These are phyloP conservation scores for Drosophila nigricruria DNA, from an alignment of 2,888 invertebrate genomes.

Conservation along the genomic window DNA sequence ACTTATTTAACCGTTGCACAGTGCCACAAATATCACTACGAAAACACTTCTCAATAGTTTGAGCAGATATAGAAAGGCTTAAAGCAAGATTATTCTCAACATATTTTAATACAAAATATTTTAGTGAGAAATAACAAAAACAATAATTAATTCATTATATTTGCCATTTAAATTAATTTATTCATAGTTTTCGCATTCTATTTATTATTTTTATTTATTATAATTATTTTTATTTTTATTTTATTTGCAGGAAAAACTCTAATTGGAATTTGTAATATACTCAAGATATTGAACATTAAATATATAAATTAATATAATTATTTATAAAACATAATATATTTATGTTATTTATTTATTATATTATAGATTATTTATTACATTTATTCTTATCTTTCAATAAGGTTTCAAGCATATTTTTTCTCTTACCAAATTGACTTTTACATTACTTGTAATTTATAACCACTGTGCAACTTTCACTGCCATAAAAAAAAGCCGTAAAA, in stretches of 20 bases:
- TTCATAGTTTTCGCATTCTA: not conserved
- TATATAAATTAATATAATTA: too few relatives aligned
- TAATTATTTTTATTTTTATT: not conserved
- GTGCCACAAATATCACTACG: not conserved
- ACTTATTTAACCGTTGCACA: conserved; percentile 69
- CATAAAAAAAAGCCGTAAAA: conserved; percentile 24
- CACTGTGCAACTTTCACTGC: conserved; percentile 37
- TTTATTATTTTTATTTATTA: not conserved
- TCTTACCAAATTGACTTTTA: not conserved
- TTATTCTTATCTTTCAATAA: too few relatives aligned
- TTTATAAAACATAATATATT: too few relatives aligned
- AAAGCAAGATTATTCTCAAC: not conserved
- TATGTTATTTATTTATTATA: too few relatives aligned
- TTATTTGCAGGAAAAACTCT: too few relatives aligned
- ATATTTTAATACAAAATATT: not conserved
- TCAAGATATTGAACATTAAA: too few relatives aligned
- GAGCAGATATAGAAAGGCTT: not conserved
- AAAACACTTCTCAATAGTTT: too few relatives aligned
- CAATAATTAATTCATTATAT: not conserved
- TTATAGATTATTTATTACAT: too few relatives aligned
- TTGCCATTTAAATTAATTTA: not conserved
- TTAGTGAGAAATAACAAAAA: not conserved
- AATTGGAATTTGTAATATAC: too few relatives aligned
- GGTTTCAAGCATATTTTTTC: too few relatives aligned
- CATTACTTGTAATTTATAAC: not conserved